Evolutionary conservation across 2,113 vertebrate genomes (phyloP).

Genomic region (Rafetus swinhoei): DNA sequence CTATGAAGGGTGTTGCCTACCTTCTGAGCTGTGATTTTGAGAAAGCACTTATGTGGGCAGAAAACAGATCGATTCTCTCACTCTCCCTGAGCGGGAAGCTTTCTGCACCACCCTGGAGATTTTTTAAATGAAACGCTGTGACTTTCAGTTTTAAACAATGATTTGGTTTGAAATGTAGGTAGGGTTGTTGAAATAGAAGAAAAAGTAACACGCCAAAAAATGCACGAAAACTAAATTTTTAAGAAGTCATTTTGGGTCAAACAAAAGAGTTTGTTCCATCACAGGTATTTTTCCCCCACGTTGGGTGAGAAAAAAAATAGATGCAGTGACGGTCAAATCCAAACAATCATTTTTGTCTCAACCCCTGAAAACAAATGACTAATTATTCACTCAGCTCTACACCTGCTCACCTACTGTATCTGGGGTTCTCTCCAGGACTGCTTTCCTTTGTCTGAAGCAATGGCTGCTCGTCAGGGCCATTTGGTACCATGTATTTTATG

Average conservation of each 20-base stretch:
- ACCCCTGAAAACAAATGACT: neutral
- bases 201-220: too few relatives aligned
- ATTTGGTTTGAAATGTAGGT: neutral
- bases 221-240: too few relatives aligned
- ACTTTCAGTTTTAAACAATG: neutral
- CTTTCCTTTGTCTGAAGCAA: neutral
- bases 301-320: neutral
- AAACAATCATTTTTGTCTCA: neutral
- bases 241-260: neutral
- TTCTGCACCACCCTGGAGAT: too few relatives aligned
- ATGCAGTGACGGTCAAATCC: too few relatives aligned
- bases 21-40: too few relatives aligned
- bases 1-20: neutral
- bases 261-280: neutral
- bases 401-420: neutral
- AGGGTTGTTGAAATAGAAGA: neutral
- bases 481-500: neutral
- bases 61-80: too few relatives aligned
- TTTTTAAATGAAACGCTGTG: neutral
- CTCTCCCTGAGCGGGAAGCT: too few relatives aligned
- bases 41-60: too few relatives aligned
- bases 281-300: neutral
- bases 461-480: neutral
- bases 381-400: neutral
- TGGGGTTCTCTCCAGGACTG: neutral